Evolutionary conservation across 2,888 invertebrate genomes (phyloP).

Genomic region (Parascotia fuliginaria): DNA sequence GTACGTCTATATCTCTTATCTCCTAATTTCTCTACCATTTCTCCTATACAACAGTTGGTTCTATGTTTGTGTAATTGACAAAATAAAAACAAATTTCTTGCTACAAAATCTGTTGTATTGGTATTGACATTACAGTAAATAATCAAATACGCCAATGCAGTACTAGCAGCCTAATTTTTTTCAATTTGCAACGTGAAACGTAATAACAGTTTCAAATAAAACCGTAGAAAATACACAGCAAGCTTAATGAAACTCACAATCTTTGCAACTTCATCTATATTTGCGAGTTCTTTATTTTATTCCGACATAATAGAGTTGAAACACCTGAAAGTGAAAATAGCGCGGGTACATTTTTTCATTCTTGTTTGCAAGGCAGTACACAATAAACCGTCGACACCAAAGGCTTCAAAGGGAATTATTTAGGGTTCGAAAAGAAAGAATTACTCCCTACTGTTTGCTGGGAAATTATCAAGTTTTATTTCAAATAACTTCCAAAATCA

Average conservation of each 20-base stretch:
- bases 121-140: too few species aligned
- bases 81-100: too few species aligned
- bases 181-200: not conserved
- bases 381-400: constrained; percentile 54
- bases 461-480: constrained; percentile 35
- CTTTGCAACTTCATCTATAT: constrained; percentile 3
- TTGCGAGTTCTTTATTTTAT: constrained; percentile 3
- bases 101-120: too few species aligned
- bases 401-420: constrained; percentile 55
- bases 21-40: too few species aligned
- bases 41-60: too few species aligned
- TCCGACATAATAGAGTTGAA: constrained; percentile 5
- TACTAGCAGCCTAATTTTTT: not conserved
- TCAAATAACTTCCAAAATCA: constrained; percentile 29
- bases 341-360: not conserved
- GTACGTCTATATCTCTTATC: too few species aligned
- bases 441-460: constrained; percentile 39
- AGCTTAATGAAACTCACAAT: not conserved
- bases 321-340: constrained; percentile 6
- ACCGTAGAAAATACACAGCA: not conserved
- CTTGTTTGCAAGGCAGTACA: constrained; percentile 44
- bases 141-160: too few species aligned
- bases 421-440: constrained; percentile 46
- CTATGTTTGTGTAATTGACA: too few species aligned
- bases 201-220: not conserved